Conservation (phyloP, 2,113 vertebrate genomes). For the Martes martes region DNA sequence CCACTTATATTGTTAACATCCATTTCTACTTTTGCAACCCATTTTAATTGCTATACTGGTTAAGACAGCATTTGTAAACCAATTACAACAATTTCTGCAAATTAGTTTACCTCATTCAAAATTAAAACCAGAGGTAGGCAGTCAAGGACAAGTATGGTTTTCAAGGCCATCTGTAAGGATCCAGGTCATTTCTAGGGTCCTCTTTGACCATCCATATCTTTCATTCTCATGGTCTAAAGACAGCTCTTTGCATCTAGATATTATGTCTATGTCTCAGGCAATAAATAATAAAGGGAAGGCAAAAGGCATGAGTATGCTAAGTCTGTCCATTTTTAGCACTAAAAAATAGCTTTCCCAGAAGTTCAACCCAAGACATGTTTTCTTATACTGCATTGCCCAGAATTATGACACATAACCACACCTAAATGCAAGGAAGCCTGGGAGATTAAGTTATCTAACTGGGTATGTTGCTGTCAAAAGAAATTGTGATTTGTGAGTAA, state of each 20-base stretch:
- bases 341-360: not conserved
- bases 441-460: not conserved
- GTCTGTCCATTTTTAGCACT: not conserved
- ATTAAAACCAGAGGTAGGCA: not conserved
- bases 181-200: not conserved
- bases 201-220: not conserved
- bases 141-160: not conserved
- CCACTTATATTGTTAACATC: not conserved
- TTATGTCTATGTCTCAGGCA: not conserved
- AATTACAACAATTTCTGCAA: not conserved
- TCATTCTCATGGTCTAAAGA: not conserved
- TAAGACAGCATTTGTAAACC: not conserved
- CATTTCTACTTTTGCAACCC: not conserved
- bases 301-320: not conserved
- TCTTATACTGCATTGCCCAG: not conserved
- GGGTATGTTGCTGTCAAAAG: not conserved
- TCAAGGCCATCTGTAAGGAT: not conserved
- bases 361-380: not conserved
- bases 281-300: not conserved
- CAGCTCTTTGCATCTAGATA: not conserved
- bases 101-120: not conserved
- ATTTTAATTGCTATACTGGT: not conserved
- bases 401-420: not conserved
- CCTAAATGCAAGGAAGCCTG: not conserved
- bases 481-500: not conserved